Conservation (phyloP, 30 jellyfish, hydroid and myxozoan species). For the Aurelia aurita region DNA sequence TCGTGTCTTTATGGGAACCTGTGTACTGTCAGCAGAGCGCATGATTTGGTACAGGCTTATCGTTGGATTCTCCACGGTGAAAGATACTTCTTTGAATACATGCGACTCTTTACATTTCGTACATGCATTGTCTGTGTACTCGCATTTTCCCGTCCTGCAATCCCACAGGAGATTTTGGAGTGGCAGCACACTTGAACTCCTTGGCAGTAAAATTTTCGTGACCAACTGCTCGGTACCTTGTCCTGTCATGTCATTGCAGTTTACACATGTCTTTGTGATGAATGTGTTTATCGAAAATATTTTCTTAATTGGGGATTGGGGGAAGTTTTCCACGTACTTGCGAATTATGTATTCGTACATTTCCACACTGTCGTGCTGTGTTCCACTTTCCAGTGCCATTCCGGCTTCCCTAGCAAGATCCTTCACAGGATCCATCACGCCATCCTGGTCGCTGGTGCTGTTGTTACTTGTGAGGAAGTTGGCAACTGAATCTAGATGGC, state of each 20-base stretch:
- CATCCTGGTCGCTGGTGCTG: background rate
- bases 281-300: background rate
- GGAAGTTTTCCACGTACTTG: background rate
- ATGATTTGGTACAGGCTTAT: background rate
- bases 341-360: background rate
- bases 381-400: background rate
- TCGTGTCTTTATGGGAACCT: background rate
- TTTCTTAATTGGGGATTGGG: background rate
- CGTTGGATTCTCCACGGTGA: background rate
- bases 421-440: constrained; percentile 1
- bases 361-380: background rate
- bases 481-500: background rate
- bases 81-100: constrained; percentile 16
- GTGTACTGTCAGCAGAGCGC: background rate
- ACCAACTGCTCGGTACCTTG: background rate
- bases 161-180: constrained; percentile 14
- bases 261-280: background rate
- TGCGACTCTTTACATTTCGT: background rate
- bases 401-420: background rate
- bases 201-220: background rate
- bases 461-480: too few relatives aligned
- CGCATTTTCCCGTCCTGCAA: constrained; percentile 2
- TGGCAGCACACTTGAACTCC: background rate
- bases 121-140: background rate
- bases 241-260: background rate